phyloP scores from a whole-genome alignment of 2,888 invertebrate species.

The Drosophila diplacantha region DNA sequence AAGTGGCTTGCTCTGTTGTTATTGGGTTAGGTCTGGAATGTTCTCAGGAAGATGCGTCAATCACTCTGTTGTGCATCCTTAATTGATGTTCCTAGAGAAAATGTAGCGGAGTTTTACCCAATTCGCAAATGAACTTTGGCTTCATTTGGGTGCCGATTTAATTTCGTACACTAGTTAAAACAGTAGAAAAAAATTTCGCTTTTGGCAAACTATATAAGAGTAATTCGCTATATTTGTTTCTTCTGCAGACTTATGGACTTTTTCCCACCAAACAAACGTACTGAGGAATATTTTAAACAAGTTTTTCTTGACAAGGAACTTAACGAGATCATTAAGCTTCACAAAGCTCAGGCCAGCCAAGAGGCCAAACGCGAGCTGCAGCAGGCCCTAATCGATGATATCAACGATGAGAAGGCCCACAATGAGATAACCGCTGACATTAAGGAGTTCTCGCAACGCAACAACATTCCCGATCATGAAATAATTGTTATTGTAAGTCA shows the following conservation, averaged over 20 bases:
- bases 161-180: conserved; percentile 56
- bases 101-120: conserved; percentile 60
- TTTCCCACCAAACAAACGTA: conserved; percentile 95
- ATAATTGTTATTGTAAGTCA: conserved; percentile 87
- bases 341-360: conserved; percentile 90
- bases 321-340: conserved; percentile 87
- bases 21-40: conserved; percentile 31
- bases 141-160: conserved; percentile 71
- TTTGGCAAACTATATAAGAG: neutral
- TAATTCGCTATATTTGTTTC: neutral
- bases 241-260: conserved; percentile 89
- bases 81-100: conserved; percentile 75
- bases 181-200: too few species aligned
- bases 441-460: conserved; percentile 89
- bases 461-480: conserved; percentile 93
- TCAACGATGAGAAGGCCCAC: conserved; percentile 90
- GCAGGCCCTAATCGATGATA: conserved; percentile 88
- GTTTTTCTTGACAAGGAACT: conserved; percentile 89
- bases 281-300: conserved; percentile 90
- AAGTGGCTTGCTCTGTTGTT: conserved; percentile 42
- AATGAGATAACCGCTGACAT: conserved; percentile 91
- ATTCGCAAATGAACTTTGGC: conserved; percentile 62
- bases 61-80: conserved; percentile 66
- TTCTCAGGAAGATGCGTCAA: conserved; percentile 68
- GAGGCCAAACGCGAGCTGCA: conserved; percentile 89